Evolutionary conservation across 2,113 vertebrate species (phyloP), one percentile per base, ranked within the genome.

Genomic region (Platycercus adscitus): DNA sequence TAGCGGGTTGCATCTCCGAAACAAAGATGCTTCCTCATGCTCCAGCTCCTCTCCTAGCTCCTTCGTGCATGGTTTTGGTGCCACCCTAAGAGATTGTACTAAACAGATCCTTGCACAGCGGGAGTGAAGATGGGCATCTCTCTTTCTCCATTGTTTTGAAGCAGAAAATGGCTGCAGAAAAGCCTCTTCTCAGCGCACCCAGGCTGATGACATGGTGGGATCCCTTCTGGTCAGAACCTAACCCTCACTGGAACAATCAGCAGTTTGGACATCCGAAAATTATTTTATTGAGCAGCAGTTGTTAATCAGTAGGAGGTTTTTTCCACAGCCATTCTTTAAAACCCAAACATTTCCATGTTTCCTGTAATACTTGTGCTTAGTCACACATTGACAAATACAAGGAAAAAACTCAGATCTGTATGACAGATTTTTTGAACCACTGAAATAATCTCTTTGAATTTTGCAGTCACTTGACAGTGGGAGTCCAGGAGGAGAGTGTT

Each of bases 341-440:
- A 79, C 72, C 35, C 68, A 94, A 90, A 94, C 76, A 91, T 94
- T 96, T 96, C 91, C 89, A 94, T 90, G 90, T 96, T 97, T 97
- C 96, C 96, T 96, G 94, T 96, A 96, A 97, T 94, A 88, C 53
- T 97, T 93, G 91, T 86, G 90, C 91, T 96, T 90, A 95, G 89
- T 94, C 94, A 95, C 88, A 97, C 90, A 95, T 86, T 91, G 94
- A 96, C 95, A 96, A 96, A 96, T 64, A 93, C 79, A 88, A 86
- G 70, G 56, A 35, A 58, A 96, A 79, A 85, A 23, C 3, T 83
- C 88, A 81, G 71, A 94, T 88, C 79, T 91, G 79, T 90, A 66
- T 47, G 88, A 96, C 94, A 95, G 93, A 84, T 77, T 95, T 94
- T 94, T 95, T 91, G 96, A 96, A 86, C 52, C 0, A 0, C 60